These are phyloP conservation scores for Noctua pronuba DNA, from an alignment of 2,888 invertebrate genomes.

Conservation along the genomic window DNA sequence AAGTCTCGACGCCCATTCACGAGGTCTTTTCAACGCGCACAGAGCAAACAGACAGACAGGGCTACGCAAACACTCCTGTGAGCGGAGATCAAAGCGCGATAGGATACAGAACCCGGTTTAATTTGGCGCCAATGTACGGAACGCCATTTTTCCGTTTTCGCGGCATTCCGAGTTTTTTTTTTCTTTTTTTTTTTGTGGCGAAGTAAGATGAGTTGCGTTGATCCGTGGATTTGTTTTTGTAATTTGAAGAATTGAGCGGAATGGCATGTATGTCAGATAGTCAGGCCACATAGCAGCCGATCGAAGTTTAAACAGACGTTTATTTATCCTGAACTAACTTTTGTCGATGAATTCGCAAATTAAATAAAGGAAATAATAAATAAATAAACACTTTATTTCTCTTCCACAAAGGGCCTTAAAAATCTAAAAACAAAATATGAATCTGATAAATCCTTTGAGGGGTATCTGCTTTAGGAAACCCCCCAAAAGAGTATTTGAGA, in stretches of 20 bases:
- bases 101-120: slow-evolving; percentile 85
- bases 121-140: slow-evolving; percentile 88
- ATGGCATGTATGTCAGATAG: not conserved
- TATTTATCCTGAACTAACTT: not conserved
- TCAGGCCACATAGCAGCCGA: not conserved
- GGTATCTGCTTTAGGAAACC: too few species aligned
- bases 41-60: slow-evolving; percentile 86
- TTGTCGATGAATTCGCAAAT: not conserved
- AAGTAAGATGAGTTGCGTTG: slow-evolving; percentile 26
- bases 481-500: too few species aligned
- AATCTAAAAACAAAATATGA: too few species aligned
- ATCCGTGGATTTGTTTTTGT: slow-evolving; percentile 34
- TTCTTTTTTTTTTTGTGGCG: slow-evolving; percentile 26
- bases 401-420: too few species aligned
- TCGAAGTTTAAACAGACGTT: not conserved
- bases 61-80: slow-evolving; percentile 84
- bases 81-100: slow-evolving; percentile 89
- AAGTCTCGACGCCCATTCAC: slow-evolving; percentile 81
- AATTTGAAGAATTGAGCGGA: not conserved
- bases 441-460: too few species aligned
- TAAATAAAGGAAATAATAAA: too few species aligned
- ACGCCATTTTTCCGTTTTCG: slow-evolving; percentile 86
- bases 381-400: too few species aligned
- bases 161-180: slow-evolving; percentile 62
- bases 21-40: slow-evolving; percentile 81